Base-by-base conservation (phyloP, 92 coral and sea anemone genomes). In the Zoanthus sociatus region DNA sequence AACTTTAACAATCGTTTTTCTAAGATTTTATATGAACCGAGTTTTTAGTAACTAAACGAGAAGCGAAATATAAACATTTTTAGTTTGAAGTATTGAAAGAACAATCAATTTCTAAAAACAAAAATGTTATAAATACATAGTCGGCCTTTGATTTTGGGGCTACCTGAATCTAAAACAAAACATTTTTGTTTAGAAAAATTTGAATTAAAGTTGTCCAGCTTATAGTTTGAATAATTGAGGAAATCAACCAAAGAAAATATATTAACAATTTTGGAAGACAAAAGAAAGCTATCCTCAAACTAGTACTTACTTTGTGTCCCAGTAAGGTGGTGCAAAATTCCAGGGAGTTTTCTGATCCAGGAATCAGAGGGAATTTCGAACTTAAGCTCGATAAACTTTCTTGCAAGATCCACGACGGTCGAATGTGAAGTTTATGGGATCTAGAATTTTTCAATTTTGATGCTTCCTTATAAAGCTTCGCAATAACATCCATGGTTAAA, bases 341-440 rank as follows among this genome's bases (percentile, higher is more conserved):
- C 10, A 97, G 85, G 9, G 98, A 88, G 0, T 94, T 92, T 37
- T 92, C 91, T 30, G 99, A 93, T 13, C 97, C 97, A 55, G 99
- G 99, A 48, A 97, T 86, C 42, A 97, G 89, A 7, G 99, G 99
- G 73, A 97, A 97, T 86, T 95, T 97, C 72, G 92, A 84, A 63
- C 96, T 90, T 70, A 97, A 89, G 73, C 99, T 97, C 83, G 56
- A 72, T 58, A 97, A 86, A 78, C 94, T 88, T 75, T 97, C 99
- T 30, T 91, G 87, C 83, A 94, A 69, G 30, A 95, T 79, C 92
- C 98, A 95, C 30, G 94, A 90, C 14, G 98, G 98, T 15, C 91
- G 90, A 33, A 97, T 92, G n/a, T 93, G 95, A 26, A 95, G 78
- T 14, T 82, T 81, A 47, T 26, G 32, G 44, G 11, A 12, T 16